These are phyloP conservation scores for Cephus sareptanus DNA, from an alignment of 2,888 invertebrate genomes.

Conservation along the genomic window DNA sequence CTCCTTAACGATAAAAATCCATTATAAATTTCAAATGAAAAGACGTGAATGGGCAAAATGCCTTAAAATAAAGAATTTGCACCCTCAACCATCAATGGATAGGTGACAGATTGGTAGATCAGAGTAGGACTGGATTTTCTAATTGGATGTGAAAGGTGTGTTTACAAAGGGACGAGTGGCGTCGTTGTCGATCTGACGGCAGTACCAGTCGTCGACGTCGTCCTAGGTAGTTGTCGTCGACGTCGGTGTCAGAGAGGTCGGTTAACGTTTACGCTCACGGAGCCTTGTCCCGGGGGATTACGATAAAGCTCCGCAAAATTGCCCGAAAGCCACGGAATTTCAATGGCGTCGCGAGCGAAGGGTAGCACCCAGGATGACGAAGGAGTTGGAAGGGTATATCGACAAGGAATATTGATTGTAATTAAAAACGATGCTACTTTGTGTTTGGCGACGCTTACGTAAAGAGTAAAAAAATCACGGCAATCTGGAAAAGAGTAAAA, in stretches of 20 bases:
- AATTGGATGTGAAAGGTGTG: not conserved
- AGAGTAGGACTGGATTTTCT: not conserved
- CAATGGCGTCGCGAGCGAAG: conserved; percentile 43
- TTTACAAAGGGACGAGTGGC: not conserved
- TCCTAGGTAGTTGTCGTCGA: not conserved
- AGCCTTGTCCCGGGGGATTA: conserved; percentile 46
- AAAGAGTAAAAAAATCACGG: not conserved
- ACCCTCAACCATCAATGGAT: not conserved
- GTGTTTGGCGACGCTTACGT: not conserved
- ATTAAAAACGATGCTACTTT: conserved; percentile 45
- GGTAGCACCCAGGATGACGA: conserved; percentile 31
- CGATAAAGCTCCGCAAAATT: conserved; percentile 56
- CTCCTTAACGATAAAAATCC: not conserved
- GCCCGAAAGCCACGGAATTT: conserved; percentile 52
- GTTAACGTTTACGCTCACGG: not conserved
- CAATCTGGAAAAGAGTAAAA: not conserved
- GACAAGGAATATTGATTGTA: conserved; percentile 44
- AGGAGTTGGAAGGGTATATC: conserved; percentile 8
- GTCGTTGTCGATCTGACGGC: not conserved
- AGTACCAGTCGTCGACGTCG: not conserved
- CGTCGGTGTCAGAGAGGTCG: not conserved
- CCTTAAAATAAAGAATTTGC: not conserved
- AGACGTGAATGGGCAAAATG: not conserved
- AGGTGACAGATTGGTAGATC: not conserved
- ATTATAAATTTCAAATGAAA: not conserved